phyloP scores from a whole-genome alignment of 1,140 invertebrate species.

The Aporrectodea caliginosa region DNA sequence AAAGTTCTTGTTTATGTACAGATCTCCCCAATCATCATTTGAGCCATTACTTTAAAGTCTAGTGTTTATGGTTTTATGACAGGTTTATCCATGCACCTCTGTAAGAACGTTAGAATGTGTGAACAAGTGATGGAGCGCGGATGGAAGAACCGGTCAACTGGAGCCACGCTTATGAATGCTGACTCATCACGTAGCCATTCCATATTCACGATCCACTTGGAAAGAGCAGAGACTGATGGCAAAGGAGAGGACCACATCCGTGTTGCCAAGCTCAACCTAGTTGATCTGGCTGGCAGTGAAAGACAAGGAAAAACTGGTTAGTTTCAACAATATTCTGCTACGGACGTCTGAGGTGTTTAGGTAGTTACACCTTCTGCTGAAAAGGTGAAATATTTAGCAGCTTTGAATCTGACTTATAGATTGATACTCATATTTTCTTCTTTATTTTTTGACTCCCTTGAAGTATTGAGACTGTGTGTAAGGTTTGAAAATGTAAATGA shows the following conservation, averaged over 20 bases:
- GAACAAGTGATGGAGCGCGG: slow-evolving; percentile 69
- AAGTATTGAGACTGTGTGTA: too few relatives aligned
- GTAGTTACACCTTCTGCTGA: too few relatives aligned
- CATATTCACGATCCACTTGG: slow-evolving; percentile 82
- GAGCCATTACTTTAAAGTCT: too few relatives aligned
- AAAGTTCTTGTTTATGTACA: too few relatives aligned
- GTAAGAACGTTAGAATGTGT: slow-evolving; percentile 72
- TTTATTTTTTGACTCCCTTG: too few relatives aligned
- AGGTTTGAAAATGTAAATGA: too few relatives aligned
- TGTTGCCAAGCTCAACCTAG: slow-evolving; percentile 63
- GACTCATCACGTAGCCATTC: slow-evolving; percentile 77
- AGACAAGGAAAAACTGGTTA: slow-evolving; percentile 52
- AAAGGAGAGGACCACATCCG: slow-evolving; percentile 62
- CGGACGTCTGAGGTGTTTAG: too few relatives aligned
- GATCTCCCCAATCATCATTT: too few relatives aligned
- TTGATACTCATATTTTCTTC: too few relatives aligned
- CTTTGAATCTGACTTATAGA: too few relatives aligned
- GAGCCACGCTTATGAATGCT: slow-evolving; percentile 79
- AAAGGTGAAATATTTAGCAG: too few relatives aligned
- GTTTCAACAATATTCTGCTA: background rate
- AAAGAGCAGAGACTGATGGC: slow-evolving; percentile 64
- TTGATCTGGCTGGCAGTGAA: slow-evolving; percentile 72
- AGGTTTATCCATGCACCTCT: slow-evolving; percentile 70
- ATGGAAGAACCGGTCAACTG: slow-evolving; percentile 70
- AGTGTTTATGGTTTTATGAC: too few relatives aligned